Evolutionary conservation across 2,113 vertebrate species (phyloP).

Genomic region (Seriola dumerili): DNA sequence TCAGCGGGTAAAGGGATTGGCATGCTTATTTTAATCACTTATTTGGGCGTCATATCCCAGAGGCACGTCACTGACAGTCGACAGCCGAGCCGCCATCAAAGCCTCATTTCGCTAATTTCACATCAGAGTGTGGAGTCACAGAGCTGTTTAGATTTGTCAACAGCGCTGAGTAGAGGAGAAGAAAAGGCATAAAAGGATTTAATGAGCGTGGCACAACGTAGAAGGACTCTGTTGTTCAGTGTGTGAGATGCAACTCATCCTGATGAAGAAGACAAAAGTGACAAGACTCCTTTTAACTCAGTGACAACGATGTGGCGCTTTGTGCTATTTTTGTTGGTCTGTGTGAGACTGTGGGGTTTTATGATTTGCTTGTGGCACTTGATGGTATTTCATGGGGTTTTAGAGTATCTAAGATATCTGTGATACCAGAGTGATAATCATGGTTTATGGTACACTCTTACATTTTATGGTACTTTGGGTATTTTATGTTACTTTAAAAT

Average conservation of each 20-base stretch:
- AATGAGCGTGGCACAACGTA: neutral
- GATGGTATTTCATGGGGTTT: neutral
- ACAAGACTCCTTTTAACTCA: too few relatives aligned
- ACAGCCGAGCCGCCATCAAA: constrained; percentile 20
- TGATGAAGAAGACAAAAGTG: too few relatives aligned
- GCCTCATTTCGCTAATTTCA: constrained; percentile 47
- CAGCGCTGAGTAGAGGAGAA: constrained; percentile 39
- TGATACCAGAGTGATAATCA: too few relatives aligned
- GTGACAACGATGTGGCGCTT: too few relatives aligned
- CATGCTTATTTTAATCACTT: constrained; percentile 43
- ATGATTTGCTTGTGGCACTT: too few relatives aligned
- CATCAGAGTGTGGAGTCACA: constrained; percentile 48
- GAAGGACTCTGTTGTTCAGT: neutral
- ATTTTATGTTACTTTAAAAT: neutral
- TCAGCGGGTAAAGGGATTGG: neutral
- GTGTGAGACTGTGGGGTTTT: too few relatives aligned
- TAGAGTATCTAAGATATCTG: too few relatives aligned
- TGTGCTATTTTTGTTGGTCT: too few relatives aligned
- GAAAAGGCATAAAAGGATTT: constrained; percentile 23
- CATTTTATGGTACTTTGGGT: neutral
- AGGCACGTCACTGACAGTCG: constrained; percentile 22
- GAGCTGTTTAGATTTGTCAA: constrained; percentile 36
- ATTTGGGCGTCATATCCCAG: constrained; percentile 27
- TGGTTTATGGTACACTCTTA: neutral
- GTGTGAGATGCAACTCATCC: neutral